Base-by-base conservation (phyloP, 1,140 invertebrate species). In the Drosophila lowei region DNA sequence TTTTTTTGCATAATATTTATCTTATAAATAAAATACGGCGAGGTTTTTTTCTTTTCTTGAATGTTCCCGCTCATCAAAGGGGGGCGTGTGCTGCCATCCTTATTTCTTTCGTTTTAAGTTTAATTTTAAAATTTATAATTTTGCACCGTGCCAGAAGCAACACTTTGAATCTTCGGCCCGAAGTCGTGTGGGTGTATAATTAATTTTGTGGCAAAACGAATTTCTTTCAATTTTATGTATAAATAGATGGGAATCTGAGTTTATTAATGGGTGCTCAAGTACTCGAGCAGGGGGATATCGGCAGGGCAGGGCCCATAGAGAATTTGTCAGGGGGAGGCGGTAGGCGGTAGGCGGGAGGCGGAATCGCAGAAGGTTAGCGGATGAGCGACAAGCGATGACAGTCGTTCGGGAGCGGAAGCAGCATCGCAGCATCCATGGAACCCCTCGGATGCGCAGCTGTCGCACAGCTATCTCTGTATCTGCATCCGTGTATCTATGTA, bases 131-230 rank as follows among this genome's bases (percentile, higher is more conserved):
- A 72, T 75, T 75, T 88, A 78, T 76, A 86, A 81, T 78, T 72
- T 71, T 56, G 62, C 55, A 63, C 41, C 54, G 58, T 13, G 66
- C 23, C 47, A 42, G 63, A 25, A 44, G 59, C 63, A 47, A 64
- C 70, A 61, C 55, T 58, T 46, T 49, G 50, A 13, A 5, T 23
- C 18, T 13, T 8, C 30, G 30, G 3, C 30, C 41, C 30, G 34
- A 21, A 46, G 63, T 18, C 65, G 60, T 30, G 77, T 86, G 83
- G 78, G 81, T 54, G 81, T 81, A 81, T 81, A 77, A 86, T 86
- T 86, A 86, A 86, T 86, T 88, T 81, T 86, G 83, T 77, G 81
- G 83, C 83, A 57, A 78, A 86, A 68, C 50, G 72, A 81, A 86
- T 88, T 78, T 78, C 74, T 61, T 62, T 86, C 76, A 75, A 73